phyloP scores from a whole-genome alignment of 2,888 invertebrate species.

The Dorcus hopei region DNA sequence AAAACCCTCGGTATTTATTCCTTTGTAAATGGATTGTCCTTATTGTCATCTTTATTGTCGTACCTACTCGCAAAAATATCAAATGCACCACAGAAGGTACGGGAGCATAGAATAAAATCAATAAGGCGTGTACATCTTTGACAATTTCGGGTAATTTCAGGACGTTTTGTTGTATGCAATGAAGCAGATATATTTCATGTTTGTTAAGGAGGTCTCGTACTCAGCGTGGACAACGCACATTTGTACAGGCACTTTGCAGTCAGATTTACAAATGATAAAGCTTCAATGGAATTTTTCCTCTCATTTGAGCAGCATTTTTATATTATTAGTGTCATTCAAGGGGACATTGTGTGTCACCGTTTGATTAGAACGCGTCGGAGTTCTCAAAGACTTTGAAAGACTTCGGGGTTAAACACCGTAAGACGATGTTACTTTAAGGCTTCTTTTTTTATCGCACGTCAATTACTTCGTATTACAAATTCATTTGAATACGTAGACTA shows the following conservation, averaged over 20 bases:
- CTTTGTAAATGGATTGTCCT: constrained; percentile 22
- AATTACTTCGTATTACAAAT: background rate
- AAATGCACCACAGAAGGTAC: constrained; percentile 19
- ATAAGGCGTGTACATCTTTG: constrained; percentile 21
- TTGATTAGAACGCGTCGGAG: background rate
- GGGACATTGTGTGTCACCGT: constrained; percentile 1
- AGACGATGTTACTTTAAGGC: constrained; percentile 1
- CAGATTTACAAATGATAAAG: constrained; percentile 8
- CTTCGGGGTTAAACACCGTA: background rate
- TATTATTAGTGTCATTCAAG: constrained; percentile 11
- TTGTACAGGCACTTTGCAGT: constrained; percentile 1
- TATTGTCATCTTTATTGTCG: constrained; percentile 19
- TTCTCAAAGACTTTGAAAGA: constrained; percentile 1
- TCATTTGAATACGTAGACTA: too few species aligned
- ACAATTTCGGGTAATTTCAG: constrained; percentile 20
- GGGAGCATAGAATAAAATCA: constrained; percentile 22
- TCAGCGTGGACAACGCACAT: background rate
- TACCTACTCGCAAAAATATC: constrained; percentile 25
- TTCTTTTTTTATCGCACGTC: background rate
- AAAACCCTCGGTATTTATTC: constrained; percentile 15
- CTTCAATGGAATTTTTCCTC: constrained; percentile 3
- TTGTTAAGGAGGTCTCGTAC: background rate
- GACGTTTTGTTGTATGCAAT: constrained; percentile 15
- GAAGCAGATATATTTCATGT: constrained; percentile 6
- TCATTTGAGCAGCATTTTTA: constrained; percentile 8